phyloP scores from a whole-genome alignment of 2,113 vertebrate species.

The Leptocoma aspasia region DNA sequence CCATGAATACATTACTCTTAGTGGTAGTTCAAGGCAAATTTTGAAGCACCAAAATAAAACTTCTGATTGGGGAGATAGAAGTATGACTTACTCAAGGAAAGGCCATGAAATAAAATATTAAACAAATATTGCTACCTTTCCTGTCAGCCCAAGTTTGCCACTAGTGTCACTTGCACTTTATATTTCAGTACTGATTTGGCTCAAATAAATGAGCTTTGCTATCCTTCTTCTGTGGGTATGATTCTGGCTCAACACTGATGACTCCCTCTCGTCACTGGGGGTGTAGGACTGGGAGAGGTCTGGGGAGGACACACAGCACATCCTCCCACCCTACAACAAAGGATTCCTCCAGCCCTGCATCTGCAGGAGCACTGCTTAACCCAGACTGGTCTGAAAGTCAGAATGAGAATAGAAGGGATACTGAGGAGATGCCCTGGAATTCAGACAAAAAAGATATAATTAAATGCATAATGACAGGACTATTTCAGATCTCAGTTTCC shows the following conservation, averaged over 20 bases:
- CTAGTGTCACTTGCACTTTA: neutral
- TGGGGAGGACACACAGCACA: fast-evolving
- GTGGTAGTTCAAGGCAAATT: neutral
- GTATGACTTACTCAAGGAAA: neutral
- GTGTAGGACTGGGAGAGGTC: neutral
- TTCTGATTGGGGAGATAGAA: neutral
- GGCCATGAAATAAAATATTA: neutral
- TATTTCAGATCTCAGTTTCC: neutral
- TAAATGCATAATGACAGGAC: neutral
- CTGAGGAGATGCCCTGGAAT: neutral
- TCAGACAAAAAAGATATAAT: neutral
- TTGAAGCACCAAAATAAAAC: neutral
- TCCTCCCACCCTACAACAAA: neutral
- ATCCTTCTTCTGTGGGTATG: neutral
- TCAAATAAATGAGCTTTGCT: neutral
- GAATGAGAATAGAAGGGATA: neutral
- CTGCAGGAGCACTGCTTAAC: neutral
- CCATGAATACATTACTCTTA: neutral
- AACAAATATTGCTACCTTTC: neutral
- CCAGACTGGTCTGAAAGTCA: neutral
- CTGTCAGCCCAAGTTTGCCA: neutral
- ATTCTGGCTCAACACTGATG: neutral
- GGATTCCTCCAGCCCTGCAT: neutral
- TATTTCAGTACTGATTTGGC: neutral
- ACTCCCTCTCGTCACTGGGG: neutral